Evolutionary conservation across 2,797 vertebrate species (phyloP).

Genomic region (Oceanodroma leucorhoa): DNA sequence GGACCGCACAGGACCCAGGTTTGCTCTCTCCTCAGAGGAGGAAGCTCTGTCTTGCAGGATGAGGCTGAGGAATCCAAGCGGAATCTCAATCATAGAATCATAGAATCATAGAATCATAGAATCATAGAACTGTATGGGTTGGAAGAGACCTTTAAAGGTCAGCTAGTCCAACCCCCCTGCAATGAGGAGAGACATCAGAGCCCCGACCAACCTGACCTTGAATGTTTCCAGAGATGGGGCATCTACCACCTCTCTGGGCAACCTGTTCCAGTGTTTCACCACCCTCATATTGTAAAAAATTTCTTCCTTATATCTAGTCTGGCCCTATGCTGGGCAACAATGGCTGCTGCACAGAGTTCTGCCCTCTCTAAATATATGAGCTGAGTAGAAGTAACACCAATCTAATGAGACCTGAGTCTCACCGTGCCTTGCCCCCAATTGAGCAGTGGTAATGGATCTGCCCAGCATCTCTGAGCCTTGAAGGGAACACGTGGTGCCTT

Average conservation of each 20-base stretch:
- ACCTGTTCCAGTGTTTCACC: neutral
- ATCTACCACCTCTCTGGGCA: neutral
- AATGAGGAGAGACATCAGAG: no score
- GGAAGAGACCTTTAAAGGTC: neutral
- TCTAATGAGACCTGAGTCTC: neutral
- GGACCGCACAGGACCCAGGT: neutral
- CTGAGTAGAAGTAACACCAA: neutral
- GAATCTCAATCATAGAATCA: neutral
- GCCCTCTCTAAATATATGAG: neutral
- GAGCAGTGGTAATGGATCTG: neutral
- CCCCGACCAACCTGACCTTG: fast-evolving
- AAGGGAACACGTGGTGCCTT: neutral
- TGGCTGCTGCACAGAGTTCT: neutral
- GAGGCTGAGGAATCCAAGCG: neutral
- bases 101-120: neutral
- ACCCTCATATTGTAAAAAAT: neutral
- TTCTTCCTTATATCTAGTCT: neutral
- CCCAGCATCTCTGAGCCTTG: neutral
- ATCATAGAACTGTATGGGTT: neutral
- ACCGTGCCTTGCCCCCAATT: neutral
- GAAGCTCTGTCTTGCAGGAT: neutral
- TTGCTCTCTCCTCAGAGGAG: neutral
- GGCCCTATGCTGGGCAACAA: neutral
- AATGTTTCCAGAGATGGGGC: neutral
- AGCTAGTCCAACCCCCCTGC: neutral